Evolutionary conservation across 2,113 vertebrate species (phyloP), one percentile per base, ranked within the genome.

Genomic region (Hemibagrus wyckioides): DNA sequence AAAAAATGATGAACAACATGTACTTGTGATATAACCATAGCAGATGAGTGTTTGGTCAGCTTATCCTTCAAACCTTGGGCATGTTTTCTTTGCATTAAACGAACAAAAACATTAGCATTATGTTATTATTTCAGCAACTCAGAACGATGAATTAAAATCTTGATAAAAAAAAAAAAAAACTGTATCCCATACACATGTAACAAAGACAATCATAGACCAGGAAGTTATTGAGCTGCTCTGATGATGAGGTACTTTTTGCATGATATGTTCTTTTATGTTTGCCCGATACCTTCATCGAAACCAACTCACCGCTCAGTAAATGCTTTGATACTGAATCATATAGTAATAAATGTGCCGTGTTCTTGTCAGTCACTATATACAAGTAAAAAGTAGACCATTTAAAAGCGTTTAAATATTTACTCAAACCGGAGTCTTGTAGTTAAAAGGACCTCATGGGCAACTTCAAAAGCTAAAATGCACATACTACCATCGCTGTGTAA

Each of bases 401-500:
- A 57, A 81, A 80, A 59, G 36, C 79, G 14, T 81, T 57, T 59
- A 59, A 41, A 39, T 81, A 39, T 81, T 81, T 59, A 41, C 59
- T 41, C 48, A 79, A 25, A n/a, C 41, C n/a, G 17, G 25, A 59
- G 50, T 67, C 39, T 48, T 50, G 41, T 84, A 57, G 50, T n/a
- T 15, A 17, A 83, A 57, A 73, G 11, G 71, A 56, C 52, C 82
- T 86, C 81, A 23, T 19, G 28, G 80, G 52, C 77, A 41, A 65
- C 67, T 77, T 67, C 80, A 83, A 82, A 84, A 9, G 41, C 57
- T 85, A 69, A 85, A 79, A 82, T 44, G 65, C 84, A 75, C 65
- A 48, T 81, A 63, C 67, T 84, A 85, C 86, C 83, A 69, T 85
- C 50, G 28, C 61, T 39, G 48, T 82, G 25, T 80, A 77, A 82